Evolutionary conservation across 2,113 vertebrate species (phyloP).

Genomic region (Corythoichthys haematopterus): DNA sequence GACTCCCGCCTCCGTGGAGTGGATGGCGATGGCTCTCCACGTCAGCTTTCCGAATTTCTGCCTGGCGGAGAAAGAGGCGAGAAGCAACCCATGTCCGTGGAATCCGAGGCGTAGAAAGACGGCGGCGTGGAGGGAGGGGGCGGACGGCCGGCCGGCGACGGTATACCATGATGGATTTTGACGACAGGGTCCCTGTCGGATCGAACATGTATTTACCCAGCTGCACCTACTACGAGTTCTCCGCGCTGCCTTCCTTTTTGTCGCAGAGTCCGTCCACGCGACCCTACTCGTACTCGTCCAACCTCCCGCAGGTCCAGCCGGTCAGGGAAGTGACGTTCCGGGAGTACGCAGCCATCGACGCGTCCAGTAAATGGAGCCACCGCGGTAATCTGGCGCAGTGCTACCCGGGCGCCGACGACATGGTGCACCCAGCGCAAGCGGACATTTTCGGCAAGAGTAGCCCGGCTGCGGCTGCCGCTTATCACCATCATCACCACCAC

Average conservation of each 20-base stretch:
- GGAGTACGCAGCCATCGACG: slow-evolving; percentile 95
- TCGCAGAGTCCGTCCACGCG: slow-evolving; percentile 94
- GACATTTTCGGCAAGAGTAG: slow-evolving; percentile 92
- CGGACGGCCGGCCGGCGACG: too few species aligned
- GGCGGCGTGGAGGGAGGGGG: slow-evolving; percentile 63
- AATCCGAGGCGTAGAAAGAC: slow-evolving; percentile 74
- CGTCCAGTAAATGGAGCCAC: slow-evolving; percentile 93
- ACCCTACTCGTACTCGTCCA: slow-evolving; percentile 94
- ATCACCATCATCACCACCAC: slow-evolving; percentile 75
- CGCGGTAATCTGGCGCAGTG: slow-evolving; percentile 88
- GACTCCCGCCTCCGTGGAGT: slow-evolving; percentile 91
- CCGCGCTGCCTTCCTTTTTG: slow-evolving; percentile 94
- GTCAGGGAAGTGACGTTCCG: slow-evolving; percentile 97
- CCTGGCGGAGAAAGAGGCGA: slow-evolving; percentile 93
- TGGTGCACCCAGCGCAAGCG: slow-evolving; percentile 87
- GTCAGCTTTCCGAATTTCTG: slow-evolving; percentile 97
- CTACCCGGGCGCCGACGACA: slow-evolving; percentile 90
- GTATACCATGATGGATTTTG: slow-evolving; percentile 94
- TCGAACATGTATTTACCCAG: slow-evolving; percentile 99
- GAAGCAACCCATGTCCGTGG: slow-evolving; percentile 63
- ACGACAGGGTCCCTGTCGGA: slow-evolving; percentile 96
- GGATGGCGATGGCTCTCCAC: slow-evolving; percentile 98
- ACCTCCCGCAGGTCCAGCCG: slow-evolving; percentile 94
- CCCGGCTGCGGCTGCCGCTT: slow-evolving; percentile 67
- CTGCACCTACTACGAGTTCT: slow-evolving; percentile 99